Conservation (phyloP, 2,888 invertebrate genomes). For the Dastarcus helophoroides region DNA sequence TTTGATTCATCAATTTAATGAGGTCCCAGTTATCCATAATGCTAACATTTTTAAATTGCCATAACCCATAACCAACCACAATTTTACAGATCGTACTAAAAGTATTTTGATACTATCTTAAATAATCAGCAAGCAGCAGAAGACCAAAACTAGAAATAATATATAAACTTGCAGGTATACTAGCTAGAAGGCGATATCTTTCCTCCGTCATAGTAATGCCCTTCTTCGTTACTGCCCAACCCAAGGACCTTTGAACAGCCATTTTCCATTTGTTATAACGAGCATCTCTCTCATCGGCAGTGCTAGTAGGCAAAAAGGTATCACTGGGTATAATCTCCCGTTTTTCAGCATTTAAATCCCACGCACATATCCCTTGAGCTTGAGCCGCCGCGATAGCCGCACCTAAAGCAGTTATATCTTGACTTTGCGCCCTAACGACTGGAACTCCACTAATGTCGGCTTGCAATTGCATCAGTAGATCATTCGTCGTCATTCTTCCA, state of each 20-base stretch:
- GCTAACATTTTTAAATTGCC: too few relatives aligned
- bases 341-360: conserved; percentile 52
- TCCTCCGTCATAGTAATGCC: conserved; percentile 50
- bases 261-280: conserved; percentile 89
- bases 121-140: conserved; percentile 44
- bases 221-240: conserved; percentile 73
- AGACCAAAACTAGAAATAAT: conserved; percentile 61
- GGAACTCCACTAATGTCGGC: conserved; percentile 88
- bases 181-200: conserved; percentile 63
- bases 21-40: too few relatives aligned
- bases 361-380: conserved; percentile 52
- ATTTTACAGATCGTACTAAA: too few relatives aligned
- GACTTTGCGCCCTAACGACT: conserved; percentile 74
- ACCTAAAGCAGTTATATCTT: conserved; percentile 88
- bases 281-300: conserved; percentile 63
- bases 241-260: conserved; percentile 83
- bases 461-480: conserved; percentile 88
- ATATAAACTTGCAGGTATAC: conserved; percentile 67
- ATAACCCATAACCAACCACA: too few relatives aligned
- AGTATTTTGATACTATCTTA: too few relatives aligned
- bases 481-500: conserved; percentile 85
- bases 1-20: too few relatives aligned
- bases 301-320: conserved; percentile 71
- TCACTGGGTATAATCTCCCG: conserved; percentile 53
- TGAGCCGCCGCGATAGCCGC: conserved; percentile 85